phyloP scores from a whole-genome alignment of 2,888 invertebrate genomes.

The Orthosia gothica region DNA sequence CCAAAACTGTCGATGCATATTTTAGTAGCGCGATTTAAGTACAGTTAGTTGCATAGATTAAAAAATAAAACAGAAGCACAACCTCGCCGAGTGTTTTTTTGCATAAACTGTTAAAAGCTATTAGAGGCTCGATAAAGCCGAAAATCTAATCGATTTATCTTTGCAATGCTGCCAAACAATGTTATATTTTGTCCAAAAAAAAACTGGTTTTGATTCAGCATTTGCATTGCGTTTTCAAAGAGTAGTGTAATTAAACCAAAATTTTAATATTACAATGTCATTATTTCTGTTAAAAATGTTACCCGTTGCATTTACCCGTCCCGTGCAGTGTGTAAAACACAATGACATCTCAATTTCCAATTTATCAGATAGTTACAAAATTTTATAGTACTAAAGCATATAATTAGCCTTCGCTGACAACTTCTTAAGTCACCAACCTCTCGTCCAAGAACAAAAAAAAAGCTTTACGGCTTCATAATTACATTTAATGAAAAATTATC shows the following conservation, averaged over 20 bases:
- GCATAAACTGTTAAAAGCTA: neutral
- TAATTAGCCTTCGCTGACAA: neutral
- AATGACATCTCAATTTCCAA: slow-evolving; percentile 20
- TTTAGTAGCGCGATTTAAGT: slow-evolving; percentile 82
- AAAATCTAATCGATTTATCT: no score
- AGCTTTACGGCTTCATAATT: slow-evolving; percentile 47
- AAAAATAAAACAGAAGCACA: slow-evolving; percentile 48
- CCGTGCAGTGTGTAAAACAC: no score
- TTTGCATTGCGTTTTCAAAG: no score
- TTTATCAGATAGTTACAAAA: neutral
- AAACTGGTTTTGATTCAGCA: no score
- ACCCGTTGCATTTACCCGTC: neutral
- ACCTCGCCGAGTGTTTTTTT: slow-evolving; percentile 1
- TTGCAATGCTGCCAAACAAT: neutral
- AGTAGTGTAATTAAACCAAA: no score
- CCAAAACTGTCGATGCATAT: slow-evolving; percentile 87
- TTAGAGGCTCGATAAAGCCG: no score
- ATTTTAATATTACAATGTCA: no score
- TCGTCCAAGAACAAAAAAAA: slow-evolving; percentile 27
- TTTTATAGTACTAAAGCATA: slow-evolving; percentile 24
- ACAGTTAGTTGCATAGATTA: slow-evolving; percentile 80
- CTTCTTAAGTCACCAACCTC: slow-evolving; percentile 11
- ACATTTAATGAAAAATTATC: slow-evolving; percentile 59
- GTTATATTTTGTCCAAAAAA: no score
- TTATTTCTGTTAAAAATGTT: neutral